Evolutionary conservation across 1,140 invertebrate genomes (phyloP).

Genomic region (Sycophaga agraensis): DNA sequence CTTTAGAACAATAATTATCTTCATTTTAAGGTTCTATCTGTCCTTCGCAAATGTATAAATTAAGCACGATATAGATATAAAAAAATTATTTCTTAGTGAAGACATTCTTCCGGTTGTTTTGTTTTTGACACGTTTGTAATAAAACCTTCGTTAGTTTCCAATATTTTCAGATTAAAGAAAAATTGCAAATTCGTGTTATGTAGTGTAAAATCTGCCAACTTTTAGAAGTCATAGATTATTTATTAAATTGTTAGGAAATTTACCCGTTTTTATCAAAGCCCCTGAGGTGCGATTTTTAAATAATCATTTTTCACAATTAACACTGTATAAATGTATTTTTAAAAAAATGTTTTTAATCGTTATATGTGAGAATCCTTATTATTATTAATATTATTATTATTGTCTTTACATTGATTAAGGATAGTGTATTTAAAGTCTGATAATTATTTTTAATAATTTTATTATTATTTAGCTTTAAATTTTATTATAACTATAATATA

Average conservation of each 20-base stretch:
- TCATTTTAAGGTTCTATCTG: not conserved
- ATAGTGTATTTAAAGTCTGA: constrained; percentile 23
- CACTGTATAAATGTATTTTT: constrained; percentile 21
- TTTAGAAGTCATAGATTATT: constrained; percentile 20
- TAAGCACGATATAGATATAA: not conserved
- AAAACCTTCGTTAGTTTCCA: not conserved
- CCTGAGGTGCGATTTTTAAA: too few species aligned
- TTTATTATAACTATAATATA: constrained; percentile 8
- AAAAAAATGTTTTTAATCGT: constrained; percentile 20
- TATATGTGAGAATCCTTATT: constrained; percentile 3
- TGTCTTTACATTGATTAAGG: not conserved
- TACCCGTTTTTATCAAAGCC: constrained; percentile 8
- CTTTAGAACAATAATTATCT: not conserved
- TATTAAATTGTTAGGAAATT: constrained; percentile 24
- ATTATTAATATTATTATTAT: constrained; percentile 7
- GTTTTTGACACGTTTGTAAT: not conserved
- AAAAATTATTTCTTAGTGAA: not conserved
- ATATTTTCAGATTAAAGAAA: not conserved
- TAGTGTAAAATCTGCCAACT: constrained; percentile 10
- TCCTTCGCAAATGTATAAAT: not conserved
- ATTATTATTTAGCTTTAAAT: constrained; percentile 4
- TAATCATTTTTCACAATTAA: too few species aligned
- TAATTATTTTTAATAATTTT: constrained; percentile 18
- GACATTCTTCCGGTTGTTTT: constrained; percentile 12
- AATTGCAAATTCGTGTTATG: constrained; percentile 3